Conservation (phyloP, 1,140 invertebrate genomes). For the Formica selysi region DNA sequence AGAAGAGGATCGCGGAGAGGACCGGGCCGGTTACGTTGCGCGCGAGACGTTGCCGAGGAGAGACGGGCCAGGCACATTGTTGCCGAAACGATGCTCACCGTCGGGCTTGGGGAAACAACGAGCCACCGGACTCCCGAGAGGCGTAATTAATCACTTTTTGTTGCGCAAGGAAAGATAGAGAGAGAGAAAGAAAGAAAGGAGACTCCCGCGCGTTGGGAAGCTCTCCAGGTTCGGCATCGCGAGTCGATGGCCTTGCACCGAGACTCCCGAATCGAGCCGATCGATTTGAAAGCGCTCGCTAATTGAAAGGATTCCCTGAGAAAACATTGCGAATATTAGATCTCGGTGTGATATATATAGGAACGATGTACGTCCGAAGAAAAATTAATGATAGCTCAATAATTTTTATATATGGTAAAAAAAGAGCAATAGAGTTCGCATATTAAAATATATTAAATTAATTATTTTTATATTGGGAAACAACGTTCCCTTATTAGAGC, state of each 20-base stretch:
- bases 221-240: constrained; percentile 16
- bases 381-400: not conserved
- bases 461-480: not conserved
- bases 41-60: constrained; percentile 60
- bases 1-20: constrained; percentile 75
- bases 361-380: not conserved
- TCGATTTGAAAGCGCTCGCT: constrained; percentile 23
- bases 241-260: constrained; percentile 34
- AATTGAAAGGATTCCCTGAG: not conserved
- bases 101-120: constrained; percentile 79
- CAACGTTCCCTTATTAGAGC: not conserved
- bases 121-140: constrained; percentile 78
- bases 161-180: constrained; percentile 54
- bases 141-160: constrained; percentile 84
- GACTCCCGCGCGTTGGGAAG: constrained; percentile 22
- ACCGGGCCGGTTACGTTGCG: constrained; percentile 69
- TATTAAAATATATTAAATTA: too few relatives aligned
- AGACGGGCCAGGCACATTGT: constrained; percentile 73
- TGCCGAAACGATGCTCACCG: constrained; percentile 78
- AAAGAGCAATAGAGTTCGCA: too few relatives aligned
- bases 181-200: constrained; percentile 44
- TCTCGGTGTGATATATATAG: not conserved
- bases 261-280: constrained; percentile 27
- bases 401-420: not conserved
- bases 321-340: constrained; percentile 1